Evolutionary conservation across 2,888 invertebrate genomes (phyloP).

Genomic region (Ptychoptera contaminata): DNA sequence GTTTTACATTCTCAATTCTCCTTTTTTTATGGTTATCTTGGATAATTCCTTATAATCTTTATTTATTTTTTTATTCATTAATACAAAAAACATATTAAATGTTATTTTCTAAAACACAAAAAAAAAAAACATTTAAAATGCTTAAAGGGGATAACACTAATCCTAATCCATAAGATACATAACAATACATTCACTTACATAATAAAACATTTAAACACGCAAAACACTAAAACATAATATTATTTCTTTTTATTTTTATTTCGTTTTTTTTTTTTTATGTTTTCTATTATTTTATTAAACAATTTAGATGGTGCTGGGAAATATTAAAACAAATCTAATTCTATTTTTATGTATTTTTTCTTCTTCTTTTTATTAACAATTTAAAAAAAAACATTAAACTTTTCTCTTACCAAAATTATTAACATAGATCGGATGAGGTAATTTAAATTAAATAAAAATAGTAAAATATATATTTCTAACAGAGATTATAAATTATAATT

Average conservation of each 20-base stretch:
- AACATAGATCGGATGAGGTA: background rate
- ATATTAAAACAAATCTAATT: slow-evolving; percentile 32
- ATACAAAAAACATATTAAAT: background rate
- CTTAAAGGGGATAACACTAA: too few relatives aligned
- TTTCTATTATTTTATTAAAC: too few relatives aligned
- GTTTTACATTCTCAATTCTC: slow-evolving; percentile 19
- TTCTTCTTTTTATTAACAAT: slow-evolving; percentile 16
- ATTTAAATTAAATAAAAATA: background rate
- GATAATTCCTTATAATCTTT: background rate
- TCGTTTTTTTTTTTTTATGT: background rate
- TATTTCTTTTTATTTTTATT: background rate
- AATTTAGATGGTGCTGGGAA: slow-evolving; percentile 28
- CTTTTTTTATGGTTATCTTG: background rate
- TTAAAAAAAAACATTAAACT: background rate
- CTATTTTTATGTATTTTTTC: slow-evolving; percentile 11
- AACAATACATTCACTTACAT: background rate
- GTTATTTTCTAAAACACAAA: background rate
- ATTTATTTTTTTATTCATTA: background rate
- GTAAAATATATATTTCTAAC: too few relatives aligned
- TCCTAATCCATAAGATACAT: background rate
- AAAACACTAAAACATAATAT: background rate
- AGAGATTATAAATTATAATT: background rate
- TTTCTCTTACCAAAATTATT: too few relatives aligned
- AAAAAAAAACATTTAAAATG: background rate
- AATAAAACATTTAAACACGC: background rate